phyloP scores from a whole-genome alignment of 2,113 vertebrate species.

The Taurulus bubalis region DNA sequence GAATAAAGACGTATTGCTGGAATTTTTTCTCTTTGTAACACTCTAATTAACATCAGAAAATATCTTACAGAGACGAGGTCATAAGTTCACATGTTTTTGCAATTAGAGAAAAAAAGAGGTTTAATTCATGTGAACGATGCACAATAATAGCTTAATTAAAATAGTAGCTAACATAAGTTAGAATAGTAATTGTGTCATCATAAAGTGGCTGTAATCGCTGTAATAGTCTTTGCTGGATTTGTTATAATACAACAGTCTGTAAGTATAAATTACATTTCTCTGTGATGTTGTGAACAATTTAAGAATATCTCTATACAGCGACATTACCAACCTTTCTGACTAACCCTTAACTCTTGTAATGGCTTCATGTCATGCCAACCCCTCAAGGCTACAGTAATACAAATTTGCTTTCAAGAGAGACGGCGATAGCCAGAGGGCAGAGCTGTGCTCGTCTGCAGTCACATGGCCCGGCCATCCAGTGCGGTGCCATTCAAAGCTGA shows the following conservation, averaged over 20 bases:
- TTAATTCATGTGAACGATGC: constrained; percentile 14
- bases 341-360: constrained; percentile 3
- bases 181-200: not conserved
- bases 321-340: constrained; percentile 3
- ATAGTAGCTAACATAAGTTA: not conserved
- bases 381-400: constrained; percentile 15
- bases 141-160: not conserved
- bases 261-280: not conserved
- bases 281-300: constrained; percentile 21
- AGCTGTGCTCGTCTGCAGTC: constrained; percentile 64
- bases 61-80: constrained; percentile 7
- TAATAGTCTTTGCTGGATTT: not conserved
- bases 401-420: constrained; percentile 47
- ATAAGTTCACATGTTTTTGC: constrained; percentile 8
- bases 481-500: constrained; percentile 57
- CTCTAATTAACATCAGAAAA: constrained; percentile 25
- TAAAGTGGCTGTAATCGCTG: not conserved
- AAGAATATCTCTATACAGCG: not conserved
- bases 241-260: not conserved
- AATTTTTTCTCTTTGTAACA: not conserved
- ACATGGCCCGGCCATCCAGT: constrained; percentile 61
- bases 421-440: constrained; percentile 66
- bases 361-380: constrained; percentile 21
- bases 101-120: constrained; percentile 14
- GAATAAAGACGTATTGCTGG: not conserved